These are phyloP conservation scores for Eulithis testata DNA, from an alignment of 2,888 invertebrate genomes.

Conservation along the genomic window DNA sequence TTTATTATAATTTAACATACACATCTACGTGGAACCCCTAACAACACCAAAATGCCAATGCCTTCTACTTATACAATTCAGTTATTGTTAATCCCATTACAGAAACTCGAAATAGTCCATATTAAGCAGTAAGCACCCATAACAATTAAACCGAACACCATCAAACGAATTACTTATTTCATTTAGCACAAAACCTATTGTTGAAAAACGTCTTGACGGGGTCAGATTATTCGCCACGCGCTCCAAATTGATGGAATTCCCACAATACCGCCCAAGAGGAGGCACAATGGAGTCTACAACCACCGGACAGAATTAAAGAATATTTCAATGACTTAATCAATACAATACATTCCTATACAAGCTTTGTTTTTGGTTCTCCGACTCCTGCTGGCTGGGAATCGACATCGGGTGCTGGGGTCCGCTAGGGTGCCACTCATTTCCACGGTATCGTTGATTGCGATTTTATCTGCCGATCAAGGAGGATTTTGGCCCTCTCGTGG, in stretches of 20 bases:
- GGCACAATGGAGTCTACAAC: slow-evolving; percentile 52
- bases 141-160: slow-evolving; percentile 71
- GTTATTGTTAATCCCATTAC: slow-evolving; percentile 28
- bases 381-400: slow-evolving; percentile 74
- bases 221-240: slow-evolving; percentile 73
- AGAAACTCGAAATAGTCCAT: slow-evolving; percentile 27
- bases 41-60: slow-evolving; percentile 19
- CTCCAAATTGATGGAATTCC: slow-evolving; percentile 79
- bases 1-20: too few species aligned
- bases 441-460: slow-evolving; percentile 77
- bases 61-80: slow-evolving; percentile 18
- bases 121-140: slow-evolving; percentile 56
- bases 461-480: slow-evolving; percentile 77
- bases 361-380: slow-evolving; percentile 74
- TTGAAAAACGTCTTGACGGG: slow-evolving; percentile 56
- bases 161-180: slow-evolving; percentile 54
- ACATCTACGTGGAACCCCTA: slow-evolving; percentile 1
- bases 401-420: slow-evolving; percentile 74
- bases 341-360: slow-evolving; percentile 81
- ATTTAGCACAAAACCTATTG: slow-evolving; percentile 73
- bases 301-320: slow-evolving; percentile 67
- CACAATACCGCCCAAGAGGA: slow-evolving; percentile 76
- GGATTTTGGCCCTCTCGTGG: slow-evolving; percentile 67
- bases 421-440: slow-evolving; percentile 62
- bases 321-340: slow-evolving; percentile 82